Percentiles rank a stretch among this genome's conserved stretches.
Evolutionary conservation across 2,888 invertebrate genomes (phyloP).

Genomic region (Dolichopus griseipennis): DNA sequence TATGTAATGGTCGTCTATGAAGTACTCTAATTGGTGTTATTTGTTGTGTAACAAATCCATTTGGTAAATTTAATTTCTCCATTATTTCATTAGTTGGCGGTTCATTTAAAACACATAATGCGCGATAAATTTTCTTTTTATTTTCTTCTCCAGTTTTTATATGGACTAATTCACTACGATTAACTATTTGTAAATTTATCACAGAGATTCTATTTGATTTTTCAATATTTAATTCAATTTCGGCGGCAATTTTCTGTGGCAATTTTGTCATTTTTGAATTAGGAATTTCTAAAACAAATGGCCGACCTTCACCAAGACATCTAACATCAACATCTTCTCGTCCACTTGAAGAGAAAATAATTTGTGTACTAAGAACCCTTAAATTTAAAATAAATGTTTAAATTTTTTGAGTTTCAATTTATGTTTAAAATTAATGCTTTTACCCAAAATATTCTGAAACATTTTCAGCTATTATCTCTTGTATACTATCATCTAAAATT

Average conservation of each 20-base stretch:
- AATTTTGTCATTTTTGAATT: slow-evolving; percentile 55
- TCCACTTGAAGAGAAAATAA: slow-evolving; percentile 85
- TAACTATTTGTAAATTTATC: slow-evolving; percentile 56
- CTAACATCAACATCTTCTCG: slow-evolving; percentile 96
- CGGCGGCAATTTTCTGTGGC: slow-evolving; percentile 44
- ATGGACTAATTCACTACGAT: slow-evolving; percentile 56
- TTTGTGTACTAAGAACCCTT: slow-evolving; percentile 31
- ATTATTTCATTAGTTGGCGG: slow-evolving; percentile 48
- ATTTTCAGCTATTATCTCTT: slow-evolving; percentile 71
- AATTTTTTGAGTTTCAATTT: neutral
- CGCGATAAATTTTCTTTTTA: slow-evolving; percentile 81
- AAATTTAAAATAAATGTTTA: slow-evolving; percentile 17
- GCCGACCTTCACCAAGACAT: slow-evolving; percentile 83
- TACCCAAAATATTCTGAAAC: slow-evolving; percentile 54
- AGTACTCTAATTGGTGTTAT: slow-evolving; percentile 85
- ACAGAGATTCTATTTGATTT: slow-evolving; percentile 49
- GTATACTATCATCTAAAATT: slow-evolving; percentile 77
- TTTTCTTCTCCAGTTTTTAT: slow-evolving; percentile 81
- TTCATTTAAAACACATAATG: slow-evolving; percentile 54
- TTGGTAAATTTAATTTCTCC: slow-evolving; percentile 40
- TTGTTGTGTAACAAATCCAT: slow-evolving; percentile 57
- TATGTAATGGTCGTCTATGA: slow-evolving; percentile 69
- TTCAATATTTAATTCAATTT: slow-evolving; percentile 51
- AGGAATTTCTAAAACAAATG: slow-evolving; percentile 81
- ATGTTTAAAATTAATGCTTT: slow-evolving; percentile 26